Evolutionary conservation across 2,888 invertebrate species (phyloP), one percentile per base, ranked within the genome.

Genomic region (Cylindroiulus punctatus): DNA sequence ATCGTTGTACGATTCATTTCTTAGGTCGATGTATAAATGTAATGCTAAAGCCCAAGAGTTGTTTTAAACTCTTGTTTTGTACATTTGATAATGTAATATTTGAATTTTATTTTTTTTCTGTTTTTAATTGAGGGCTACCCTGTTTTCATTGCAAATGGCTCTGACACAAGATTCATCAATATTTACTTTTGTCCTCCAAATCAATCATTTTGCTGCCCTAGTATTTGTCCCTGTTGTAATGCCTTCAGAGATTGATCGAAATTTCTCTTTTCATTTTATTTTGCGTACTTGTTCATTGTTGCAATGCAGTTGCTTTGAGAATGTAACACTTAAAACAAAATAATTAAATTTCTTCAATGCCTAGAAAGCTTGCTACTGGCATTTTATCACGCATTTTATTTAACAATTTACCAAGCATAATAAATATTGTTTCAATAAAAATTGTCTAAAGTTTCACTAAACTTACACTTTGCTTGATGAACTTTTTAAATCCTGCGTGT

Each of bases 51-150:
- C 83, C 52, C 85, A 52, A 84, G 85, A 84, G 85, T 84, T 84
- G 85, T 84, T 84, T 84, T 84, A 84, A 84, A 84, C 85, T 84
- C 85, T 84, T 52, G 85, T 83, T 83, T 83, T 83, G 83, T 83
- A 83, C 83, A 83, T 83, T 83, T 83, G 83, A 83, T 83, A 83
- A 83, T 83, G 40, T 42, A 83, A 83, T 83, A 83, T 83, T 83
- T 83, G 40, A 83, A 44, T 83, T 83, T 83, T 42, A 42, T 42
- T 83, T 42, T 36, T 10, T 81, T 81, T 40, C 40, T 30, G 76
- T 76, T 76, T 76, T 76, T 76, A 26, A 30, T 76, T 76, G 26
- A 76, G 57, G 57, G 76, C 26, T 76, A 76, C 76, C 26, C 65
- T 76, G 76, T 76, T 76, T 76, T 76, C 30, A 76, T 12, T 30